These are phyloP conservation scores for Leucoraja erinaceus DNA, from an alignment of 2,113 vertebrate species.

Conservation along the genomic window DNA sequence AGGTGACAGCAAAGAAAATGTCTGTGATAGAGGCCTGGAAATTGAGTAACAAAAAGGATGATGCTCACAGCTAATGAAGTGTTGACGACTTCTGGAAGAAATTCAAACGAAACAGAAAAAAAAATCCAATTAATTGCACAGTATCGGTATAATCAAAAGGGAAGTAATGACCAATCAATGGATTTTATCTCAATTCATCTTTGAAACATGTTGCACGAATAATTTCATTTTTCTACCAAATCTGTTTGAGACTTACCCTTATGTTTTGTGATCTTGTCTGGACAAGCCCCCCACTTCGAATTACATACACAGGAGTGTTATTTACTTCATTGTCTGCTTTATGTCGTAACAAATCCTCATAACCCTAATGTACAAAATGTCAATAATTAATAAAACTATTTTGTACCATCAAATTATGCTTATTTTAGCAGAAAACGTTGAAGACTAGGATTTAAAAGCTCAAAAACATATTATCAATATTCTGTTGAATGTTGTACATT, in stretches of 20 bases:
- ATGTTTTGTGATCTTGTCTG: constrained; percentile 97
- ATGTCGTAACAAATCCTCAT: constrained; percentile 95
- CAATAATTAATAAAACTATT: not conserved
- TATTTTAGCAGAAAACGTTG: not conserved
- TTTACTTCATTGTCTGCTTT: constrained; percentile 98
- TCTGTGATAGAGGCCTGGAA: no score
- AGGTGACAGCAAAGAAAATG: no score
- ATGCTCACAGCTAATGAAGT: no score
- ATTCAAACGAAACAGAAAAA: not conserved
- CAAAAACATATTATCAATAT: not conserved
- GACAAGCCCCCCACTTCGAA: constrained; percentile 93
- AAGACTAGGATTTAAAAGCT: not conserved
- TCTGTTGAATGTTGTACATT: not conserved
- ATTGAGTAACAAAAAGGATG: no score
- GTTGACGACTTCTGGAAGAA: no score
- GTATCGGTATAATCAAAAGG: not conserved
- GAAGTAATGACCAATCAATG: no score
- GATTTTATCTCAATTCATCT: not conserved
- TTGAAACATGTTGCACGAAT: not conserved
- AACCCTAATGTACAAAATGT: constrained; percentile 66
- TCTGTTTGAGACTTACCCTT: constrained; percentile 61
- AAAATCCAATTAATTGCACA: not conserved
- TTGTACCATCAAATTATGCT: not conserved
- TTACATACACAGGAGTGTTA: constrained; percentile 90
- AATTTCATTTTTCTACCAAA: not conserved